Percentiles rank a stretch among this genome's conserved stretches.
phyloP scores from a whole-genome alignment of 2,797 vertebrate genomes.

The Poeciliopsis presidionis region DNA sequence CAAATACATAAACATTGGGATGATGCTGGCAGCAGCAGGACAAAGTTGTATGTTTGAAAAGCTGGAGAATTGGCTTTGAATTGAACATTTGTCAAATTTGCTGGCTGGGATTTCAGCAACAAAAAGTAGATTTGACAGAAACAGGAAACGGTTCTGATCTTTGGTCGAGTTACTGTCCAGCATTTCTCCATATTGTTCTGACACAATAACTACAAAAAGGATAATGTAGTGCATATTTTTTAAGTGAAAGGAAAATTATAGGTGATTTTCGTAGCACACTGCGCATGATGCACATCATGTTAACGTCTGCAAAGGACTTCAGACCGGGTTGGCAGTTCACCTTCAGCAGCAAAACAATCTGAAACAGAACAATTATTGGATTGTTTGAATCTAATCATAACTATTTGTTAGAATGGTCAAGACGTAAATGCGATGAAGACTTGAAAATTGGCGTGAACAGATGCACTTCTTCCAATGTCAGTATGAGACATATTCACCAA shows the following conservation, averaged over 20 bases:
- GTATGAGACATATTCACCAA: background rate
- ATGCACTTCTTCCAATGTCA: background rate
- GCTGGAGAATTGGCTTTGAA: background rate
- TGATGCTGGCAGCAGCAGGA: background rate
- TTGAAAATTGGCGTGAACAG: background rate
- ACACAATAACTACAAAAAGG: background rate
- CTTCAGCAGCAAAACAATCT: background rate
- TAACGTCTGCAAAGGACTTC: background rate
- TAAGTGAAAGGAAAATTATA: background rate
- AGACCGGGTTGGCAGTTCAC: background rate
- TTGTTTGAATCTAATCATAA: background rate
- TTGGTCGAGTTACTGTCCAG: background rate
- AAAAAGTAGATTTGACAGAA: background rate
- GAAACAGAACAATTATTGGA: background rate
- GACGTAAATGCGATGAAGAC: background rate
- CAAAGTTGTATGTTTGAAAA: background rate
- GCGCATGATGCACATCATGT: background rate
- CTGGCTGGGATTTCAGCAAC: background rate
- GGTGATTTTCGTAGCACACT: background rate
- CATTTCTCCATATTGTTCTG: background rate
- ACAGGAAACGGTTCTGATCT: background rate
- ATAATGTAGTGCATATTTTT: background rate
- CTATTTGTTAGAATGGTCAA: background rate
- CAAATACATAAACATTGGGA: conserved; percentile 9
- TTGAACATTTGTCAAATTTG: background rate